Percentiles rank a stretch among this genome's conserved stretches.
These are phyloP conservation scores for Ceryle rudis DNA, from an alignment of 2,797 vertebrate species.

Conservation along the genomic window DNA sequence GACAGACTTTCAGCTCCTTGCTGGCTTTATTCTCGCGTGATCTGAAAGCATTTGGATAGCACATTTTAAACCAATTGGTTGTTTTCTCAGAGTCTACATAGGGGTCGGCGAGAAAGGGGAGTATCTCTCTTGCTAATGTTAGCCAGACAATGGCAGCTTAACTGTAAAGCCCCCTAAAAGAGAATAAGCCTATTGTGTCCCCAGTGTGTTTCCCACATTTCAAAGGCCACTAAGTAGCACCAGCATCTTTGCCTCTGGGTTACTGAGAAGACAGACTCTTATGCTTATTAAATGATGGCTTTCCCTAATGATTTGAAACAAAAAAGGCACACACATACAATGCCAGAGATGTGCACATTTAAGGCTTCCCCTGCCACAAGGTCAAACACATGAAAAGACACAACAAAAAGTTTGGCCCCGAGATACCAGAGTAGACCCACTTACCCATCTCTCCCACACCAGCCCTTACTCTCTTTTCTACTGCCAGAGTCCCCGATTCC, in stretches of 20 bases:
- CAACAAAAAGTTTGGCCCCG: conserved; percentile 51
- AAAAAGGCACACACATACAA: conserved; percentile 60
- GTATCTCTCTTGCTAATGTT: conserved; percentile 66
- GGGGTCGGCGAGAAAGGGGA: conserved; percentile 49
- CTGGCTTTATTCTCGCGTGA: conserved; percentile 34
- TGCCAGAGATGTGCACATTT: conserved; percentile 56
- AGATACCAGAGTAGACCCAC: conserved; percentile 38
- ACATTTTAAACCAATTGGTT: conserved; percentile 63
- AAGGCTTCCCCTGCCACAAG: conserved; percentile 62
- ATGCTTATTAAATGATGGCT: conserved; percentile 59
- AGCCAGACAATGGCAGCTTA: conserved; percentile 66
- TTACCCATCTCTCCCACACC: conserved; percentile 43
- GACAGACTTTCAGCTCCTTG: conserved; percentile 42
- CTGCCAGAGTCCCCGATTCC: not conserved
- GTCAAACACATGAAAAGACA: conserved; percentile 66
- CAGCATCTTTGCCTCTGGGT: conserved; percentile 66
- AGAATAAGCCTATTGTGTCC: conserved; percentile 70
- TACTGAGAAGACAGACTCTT: conserved; percentile 64
- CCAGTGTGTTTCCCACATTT: conserved; percentile 78
- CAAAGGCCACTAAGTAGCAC: conserved; percentile 69
- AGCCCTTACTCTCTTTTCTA: not conserved
- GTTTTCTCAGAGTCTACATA: conserved; percentile 60
- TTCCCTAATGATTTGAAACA: conserved; percentile 70
- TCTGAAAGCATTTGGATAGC: conserved; percentile 47
- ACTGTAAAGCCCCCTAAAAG: conserved; percentile 70